Base-by-base conservation (phyloP, 2,113 vertebrate genomes). In the Rhinoptilus africanus region DNA sequence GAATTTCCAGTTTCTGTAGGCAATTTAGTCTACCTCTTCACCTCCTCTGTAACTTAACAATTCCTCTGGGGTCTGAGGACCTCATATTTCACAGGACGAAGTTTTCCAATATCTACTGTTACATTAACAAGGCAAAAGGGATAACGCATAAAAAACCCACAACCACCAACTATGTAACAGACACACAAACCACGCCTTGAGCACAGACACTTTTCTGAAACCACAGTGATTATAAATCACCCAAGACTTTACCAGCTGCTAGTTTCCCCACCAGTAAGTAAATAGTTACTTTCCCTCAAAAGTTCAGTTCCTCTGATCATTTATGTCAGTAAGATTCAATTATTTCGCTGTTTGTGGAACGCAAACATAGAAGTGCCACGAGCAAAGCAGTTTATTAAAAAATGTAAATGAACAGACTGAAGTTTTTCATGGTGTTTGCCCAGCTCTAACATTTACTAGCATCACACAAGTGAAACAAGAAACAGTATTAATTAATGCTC, bases 341-440 rank as follows among this genome's bases (percentile, higher is more conserved):
- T 73, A 66, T 34, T 80, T 79, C 39, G 14, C 73, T 81, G 57
- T 54, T 71, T 48, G 69, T 56, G n/a, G 35, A 78, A 92, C 28
- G 66, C 67, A 91, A 95, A 90, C 45, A 92, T 27, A 7, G 47
- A 88, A 95, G 53, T 19, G 62, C 69, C 84, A 62, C 0, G 3
- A 93, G 83, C 68, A 86, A 93, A 83, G 76, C 62, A 75, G 53
- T 91, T 95, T 79, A 95, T 95, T 95, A 87, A 82, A 93, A 94
- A 82, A 95, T 79, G 73, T 34, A 95, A 95, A 92, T 73, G 10
- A 93, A 73, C 30, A 84, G 34, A 54, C 30, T 86, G 24, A 87
- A 91, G 48, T 28, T 93, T 92, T 68, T 92, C 27, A 57, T 43
- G 53, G n/a, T 57, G 48, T 95, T 79, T 91, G 83, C 62, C 34